A percentile compares a stretch with the other conserved stretches of the same genome.
Conservation (phyloP, 2,888 invertebrate genomes). For the Boloria selene region DNA sequence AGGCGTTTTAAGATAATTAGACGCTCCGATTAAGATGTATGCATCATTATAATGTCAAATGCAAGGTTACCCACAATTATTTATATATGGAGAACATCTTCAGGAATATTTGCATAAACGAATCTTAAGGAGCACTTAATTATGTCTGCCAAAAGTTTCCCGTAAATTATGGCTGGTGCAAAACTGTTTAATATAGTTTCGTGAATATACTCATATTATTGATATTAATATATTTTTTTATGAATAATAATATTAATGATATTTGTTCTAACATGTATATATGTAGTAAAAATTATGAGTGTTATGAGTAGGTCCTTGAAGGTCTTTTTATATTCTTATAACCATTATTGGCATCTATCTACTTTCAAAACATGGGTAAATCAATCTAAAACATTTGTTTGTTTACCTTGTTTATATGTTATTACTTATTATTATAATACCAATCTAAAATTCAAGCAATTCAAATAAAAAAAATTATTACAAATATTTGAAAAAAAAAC, state of each 20-base stretch:
- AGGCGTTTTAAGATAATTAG: slow-evolving; percentile 72
- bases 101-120: slow-evolving; percentile 73
- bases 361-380: too few relatives aligned
- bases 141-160: slow-evolving; percentile 59
- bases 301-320: too few relatives aligned
- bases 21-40: slow-evolving; percentile 64
- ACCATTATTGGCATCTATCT: too few relatives aligned
- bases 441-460: too few relatives aligned
- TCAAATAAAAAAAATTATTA: neutral
- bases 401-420: slow-evolving; percentile 18
- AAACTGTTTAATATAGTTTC: too few relatives aligned
- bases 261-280: too few relatives aligned
- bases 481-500: slow-evolving; percentile 10
- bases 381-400: slow-evolving; percentile 31
- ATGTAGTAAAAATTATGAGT: too few relatives aligned
- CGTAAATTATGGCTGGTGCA: slow-evolving; percentile 56
- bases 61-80: slow-evolving; percentile 67
- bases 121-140: slow-evolving; percentile 71
- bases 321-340: too few relatives aligned
- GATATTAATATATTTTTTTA: too few relatives aligned
- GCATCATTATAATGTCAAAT: slow-evolving; percentile 72
- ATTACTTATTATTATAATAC: too few relatives aligned
- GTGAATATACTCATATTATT: too few relatives aligned
- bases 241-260: too few relatives aligned
- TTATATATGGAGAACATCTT: slow-evolving; percentile 63